These are phyloP conservation scores for Pelagia noctiluca DNA, from an alignment of 30 jellyfish, hydroid and myxozoan genomes.

Conservation along the genomic window DNA sequence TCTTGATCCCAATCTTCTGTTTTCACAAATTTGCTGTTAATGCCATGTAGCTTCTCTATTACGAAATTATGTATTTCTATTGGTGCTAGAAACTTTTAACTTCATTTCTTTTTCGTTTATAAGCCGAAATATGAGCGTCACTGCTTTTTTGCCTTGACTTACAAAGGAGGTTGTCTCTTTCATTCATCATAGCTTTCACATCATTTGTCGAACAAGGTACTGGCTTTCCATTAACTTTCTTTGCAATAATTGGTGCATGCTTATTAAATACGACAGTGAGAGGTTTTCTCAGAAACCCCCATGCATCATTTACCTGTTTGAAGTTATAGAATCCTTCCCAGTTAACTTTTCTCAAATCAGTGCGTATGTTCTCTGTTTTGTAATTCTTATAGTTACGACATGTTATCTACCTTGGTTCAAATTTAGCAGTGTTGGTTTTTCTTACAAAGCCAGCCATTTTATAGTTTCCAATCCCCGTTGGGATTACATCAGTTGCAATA, in stretches of 20 bases:
- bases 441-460: conserved; percentile 70
- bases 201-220: no score
- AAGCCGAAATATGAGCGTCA: no score
- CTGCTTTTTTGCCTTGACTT: no score
- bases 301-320: conserved; percentile 35
- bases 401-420: conserved; percentile 25
- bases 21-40: no score
- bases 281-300: conserved; percentile 23
- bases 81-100: not conserved
- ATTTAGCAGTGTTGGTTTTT: conserved; percentile 42
- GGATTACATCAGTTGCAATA: conserved; percentile 46
- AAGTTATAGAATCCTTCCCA: conserved; percentile 49
- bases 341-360: conserved; percentile 15
- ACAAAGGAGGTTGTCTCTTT: no score
- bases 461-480: conserved; percentile 57
- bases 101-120: no score
- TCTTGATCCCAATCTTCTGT: no score
- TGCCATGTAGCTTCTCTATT: no score
- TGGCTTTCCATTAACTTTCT: conserved; percentile 60
- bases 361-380: conserved; percentile 46
- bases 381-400: conserved; percentile 71
- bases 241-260: conserved; percentile 63
- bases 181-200: no score
- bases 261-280: conserved; percentile 33
- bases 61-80: conserved; percentile 5